Conservation (phyloP, 1,140 invertebrate species). For the Brachionus koreanus region DNA sequence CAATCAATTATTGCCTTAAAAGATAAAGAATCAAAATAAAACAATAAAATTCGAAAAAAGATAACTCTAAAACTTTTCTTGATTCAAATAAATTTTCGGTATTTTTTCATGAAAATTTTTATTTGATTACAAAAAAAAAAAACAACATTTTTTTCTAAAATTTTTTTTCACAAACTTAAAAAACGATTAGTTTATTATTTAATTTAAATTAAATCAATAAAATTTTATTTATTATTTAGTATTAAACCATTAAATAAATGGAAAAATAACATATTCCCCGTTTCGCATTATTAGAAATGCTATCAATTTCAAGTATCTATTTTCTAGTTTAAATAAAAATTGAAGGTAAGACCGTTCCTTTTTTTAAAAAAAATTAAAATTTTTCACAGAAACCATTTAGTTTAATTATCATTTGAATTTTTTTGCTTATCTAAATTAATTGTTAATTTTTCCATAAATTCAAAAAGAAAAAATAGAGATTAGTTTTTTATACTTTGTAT, state of each 20-base stretch:
- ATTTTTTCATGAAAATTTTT: neutral
- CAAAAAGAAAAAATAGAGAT: too few species aligned
- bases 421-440: too few species aligned
- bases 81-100: neutral
- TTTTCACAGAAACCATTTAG: too few species aligned
- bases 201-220: too few species aligned
- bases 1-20: neutral
- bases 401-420: too few species aligned
- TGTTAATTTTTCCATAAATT: too few species aligned
- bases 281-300: neutral
- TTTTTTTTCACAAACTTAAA: too few species aligned
- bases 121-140: neutral
- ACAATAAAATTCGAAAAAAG: neutral
- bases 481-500: too few species aligned
- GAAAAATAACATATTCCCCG: neutral
- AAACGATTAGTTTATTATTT: too few species aligned
- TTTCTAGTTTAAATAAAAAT: neutral
- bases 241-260: neutral
- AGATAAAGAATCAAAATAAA: neutral
- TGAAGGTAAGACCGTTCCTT: neutral
- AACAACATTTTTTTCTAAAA: neutral
- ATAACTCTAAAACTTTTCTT: neutral
- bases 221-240: neutral
- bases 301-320: neutral
- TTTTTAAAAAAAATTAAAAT: too few species aligned